Base-by-base conservation (phyloP, 2,888 invertebrate genomes). In the Dasysyrphus albostriatus region DNA sequence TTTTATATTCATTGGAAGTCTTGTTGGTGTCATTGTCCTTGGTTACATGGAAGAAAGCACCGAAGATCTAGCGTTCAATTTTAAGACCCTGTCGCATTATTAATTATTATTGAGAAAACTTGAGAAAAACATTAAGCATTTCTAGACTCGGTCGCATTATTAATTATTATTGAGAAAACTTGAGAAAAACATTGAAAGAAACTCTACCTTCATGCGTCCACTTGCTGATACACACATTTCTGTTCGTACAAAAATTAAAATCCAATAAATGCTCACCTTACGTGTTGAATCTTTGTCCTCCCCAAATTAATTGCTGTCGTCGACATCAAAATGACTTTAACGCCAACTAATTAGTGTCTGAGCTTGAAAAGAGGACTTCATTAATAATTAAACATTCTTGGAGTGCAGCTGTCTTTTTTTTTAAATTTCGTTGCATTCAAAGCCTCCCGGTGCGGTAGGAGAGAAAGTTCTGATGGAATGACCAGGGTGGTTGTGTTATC, bases 311-410 rank as follows among this genome's bases (percentile, higher is more conserved):
- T 54, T 32, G 29, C 54, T 4, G n/a, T 54, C 32, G n/a, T 54
- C 32, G 29, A 24, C 54, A 32, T 54, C 29, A 29, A 32, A 54
- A 54, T 54, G 54, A 32, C 29, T 58, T 63, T 74, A 74, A 78
- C 14, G 59, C 59, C 44, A 81, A 54, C 81, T 85, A 85, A 85
- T 85, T 85, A 85, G 81, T 77, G 84, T 81, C 84, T 81, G 39
- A 24, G 58, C 24, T 61, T 42, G 58, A 76, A 75, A 51, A 70
- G 47, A 72, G 67, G 67, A 73, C 73, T 61, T 81, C 81, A 81
- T 85, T 77, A 81, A 69, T 85, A 77, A 85, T 81, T 67, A 32
- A 44, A 24, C 59, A 73, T 44, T 73, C 19, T 42, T 61, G 42
- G 70, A 54, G 79, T 70, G 58, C 32, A 12, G 14, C 4, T 44